These are phyloP conservation scores for Gila robusta DNA, from an alignment of 2,797 vertebrate species.

Conservation along the genomic window DNA sequence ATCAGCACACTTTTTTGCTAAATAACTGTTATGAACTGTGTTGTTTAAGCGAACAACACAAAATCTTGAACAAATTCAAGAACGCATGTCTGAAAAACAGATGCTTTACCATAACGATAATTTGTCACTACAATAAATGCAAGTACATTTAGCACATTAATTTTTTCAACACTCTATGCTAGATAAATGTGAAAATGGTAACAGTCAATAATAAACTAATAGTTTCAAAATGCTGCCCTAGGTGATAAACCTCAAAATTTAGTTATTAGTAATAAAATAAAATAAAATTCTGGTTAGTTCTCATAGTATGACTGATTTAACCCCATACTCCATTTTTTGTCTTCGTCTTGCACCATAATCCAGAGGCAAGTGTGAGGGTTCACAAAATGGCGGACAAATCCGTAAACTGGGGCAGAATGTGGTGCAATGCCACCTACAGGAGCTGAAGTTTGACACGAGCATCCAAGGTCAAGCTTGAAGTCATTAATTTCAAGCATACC, in stretches of 20 bases:
- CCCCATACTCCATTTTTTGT: conserved; percentile 59
- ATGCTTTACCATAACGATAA: neutral
- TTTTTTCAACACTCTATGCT: neutral
- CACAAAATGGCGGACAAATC: conserved; percentile 71
- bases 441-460: conserved; percentile 14
- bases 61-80: neutral
- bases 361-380: conserved; percentile 49
- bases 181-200: neutral
- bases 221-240: neutral
- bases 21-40: neutral
- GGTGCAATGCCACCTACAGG: conserved; percentile 69
- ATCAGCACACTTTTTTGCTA: neutral
- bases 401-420: conserved; percentile 47
- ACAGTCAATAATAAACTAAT: neutral
- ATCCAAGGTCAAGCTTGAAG: conserved; percentile 48
- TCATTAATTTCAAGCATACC: conserved; percentile 28
- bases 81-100: neutral
- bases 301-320: conserved; percentile 19
- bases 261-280: neutral
- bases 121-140: neutral
- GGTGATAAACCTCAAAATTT: neutral
- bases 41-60: neutral
- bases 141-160: neutral
- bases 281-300: neutral
- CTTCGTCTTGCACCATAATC: conserved; percentile 56